Evolutionary conservation across 1,140 invertebrate species (phyloP).

Genomic region (Drosophila sproati): DNA sequence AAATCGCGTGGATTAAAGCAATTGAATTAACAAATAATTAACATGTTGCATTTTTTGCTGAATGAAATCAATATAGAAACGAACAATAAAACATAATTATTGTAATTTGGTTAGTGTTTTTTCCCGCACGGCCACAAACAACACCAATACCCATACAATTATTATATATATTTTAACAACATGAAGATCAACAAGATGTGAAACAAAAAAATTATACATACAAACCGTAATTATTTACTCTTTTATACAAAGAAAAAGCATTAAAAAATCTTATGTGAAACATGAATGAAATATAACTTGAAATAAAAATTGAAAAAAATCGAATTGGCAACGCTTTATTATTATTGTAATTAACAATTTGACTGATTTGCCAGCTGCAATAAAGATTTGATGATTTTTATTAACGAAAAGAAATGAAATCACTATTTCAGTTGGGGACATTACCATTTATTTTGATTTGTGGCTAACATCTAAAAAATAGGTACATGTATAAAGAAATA

Average conservation of each 20-base stretch:
- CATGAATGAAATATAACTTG: conserved; percentile 84
- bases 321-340: conserved; percentile 32
- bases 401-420: not conserved
- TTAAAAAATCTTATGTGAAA: conserved; percentile 80
- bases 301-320: conserved; percentile 80
- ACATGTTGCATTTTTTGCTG: conserved; percentile 76
- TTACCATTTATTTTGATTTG: conserved; percentile 65
- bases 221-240: conserved; percentile 80
- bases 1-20: conserved; percentile 49
- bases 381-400: conserved; percentile 13
- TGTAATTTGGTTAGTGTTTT: conserved; percentile 72
- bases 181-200: conserved; percentile 65
- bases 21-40: conserved; percentile 80
- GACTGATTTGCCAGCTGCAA: not conserved
- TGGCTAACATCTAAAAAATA: conserved; percentile 56
- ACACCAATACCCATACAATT: conserved; percentile 55
- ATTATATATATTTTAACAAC: conserved; percentile 67
- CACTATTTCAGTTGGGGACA: conserved; percentile 1
- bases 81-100: conserved; percentile 44
- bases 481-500: conserved; percentile 63
- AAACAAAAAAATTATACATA: conserved; percentile 68
- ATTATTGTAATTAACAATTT: conserved; percentile 6
- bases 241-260: conserved; percentile 83
- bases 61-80: conserved; percentile 47
- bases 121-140: conserved; percentile 22